Evolutionary conservation across 2,888 invertebrate species (phyloP).

Genomic region (Melinaea menophilus): DNA sequence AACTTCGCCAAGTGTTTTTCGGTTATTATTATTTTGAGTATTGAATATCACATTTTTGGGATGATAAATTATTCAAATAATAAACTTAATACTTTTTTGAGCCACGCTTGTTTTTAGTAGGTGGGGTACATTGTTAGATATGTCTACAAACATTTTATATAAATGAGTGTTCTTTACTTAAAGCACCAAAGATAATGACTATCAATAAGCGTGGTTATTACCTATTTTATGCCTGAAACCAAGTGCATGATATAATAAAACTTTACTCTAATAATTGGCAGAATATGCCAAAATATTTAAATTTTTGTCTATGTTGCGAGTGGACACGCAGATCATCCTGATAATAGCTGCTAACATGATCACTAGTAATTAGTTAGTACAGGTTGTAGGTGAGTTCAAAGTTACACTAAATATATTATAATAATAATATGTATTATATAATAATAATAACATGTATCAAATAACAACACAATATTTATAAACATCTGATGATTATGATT

Average conservation of each 20-base stretch:
- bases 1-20: constrained; percentile 12
- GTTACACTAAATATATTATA: background rate
- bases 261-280: no score
- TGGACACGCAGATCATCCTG: constrained; percentile 93
- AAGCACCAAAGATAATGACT: no score
- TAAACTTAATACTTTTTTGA: background rate
- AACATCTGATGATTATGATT: no score
- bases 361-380: constrained; percentile 86
- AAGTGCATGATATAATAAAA: no score
- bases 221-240: no score
- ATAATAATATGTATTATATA: no score
- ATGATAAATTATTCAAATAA: constrained; percentile 1
- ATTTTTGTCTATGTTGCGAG: constrained; percentile 81
- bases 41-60: constrained; percentile 2
- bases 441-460: background rate
- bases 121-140: no score
- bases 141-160: no score
- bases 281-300: background rate
- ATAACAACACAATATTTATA: no score
- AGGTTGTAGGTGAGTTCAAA: constrained; percentile 64
- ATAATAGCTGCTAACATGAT: constrained; percentile 93
- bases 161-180: background rate
- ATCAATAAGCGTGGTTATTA: no score
- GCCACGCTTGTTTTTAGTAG: no score
- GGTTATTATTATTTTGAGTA: constrained; percentile 13